Evolutionary conservation across 2,113 vertebrate genomes (phyloP), one percentile per base, ranked within the genome.

Genomic region (Spea bombifrons): DNA sequence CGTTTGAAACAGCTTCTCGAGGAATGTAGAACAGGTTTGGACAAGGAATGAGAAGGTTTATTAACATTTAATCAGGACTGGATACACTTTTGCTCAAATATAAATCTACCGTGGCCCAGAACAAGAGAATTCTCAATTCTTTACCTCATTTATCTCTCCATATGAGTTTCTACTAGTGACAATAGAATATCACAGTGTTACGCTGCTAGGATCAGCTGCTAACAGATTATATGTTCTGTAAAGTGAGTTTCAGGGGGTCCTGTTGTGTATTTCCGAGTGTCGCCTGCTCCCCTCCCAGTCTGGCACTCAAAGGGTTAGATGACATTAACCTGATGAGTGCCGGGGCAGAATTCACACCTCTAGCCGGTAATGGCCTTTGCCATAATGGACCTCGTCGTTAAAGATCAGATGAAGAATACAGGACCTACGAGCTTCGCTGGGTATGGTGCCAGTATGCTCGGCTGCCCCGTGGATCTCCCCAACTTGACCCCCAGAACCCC

Each of bases 11-110:
- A 17, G 15, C 15, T 48, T 17, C 7, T n/a, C 9, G 61, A 66
- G 77, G 71, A 80, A 80, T 73, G 77, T 46, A 9, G 71, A 50
- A 73, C 77, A 67, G 50, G 77, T 80, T 49, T 12, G 43, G 50
- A 66, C 70, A 73, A 47, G 70, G 77, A 65, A 12, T 7, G 2
- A 50, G 13, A 45, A n/a, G 66, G 53, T 45, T n/a, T 49, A 59
- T 30, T 10, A 53, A 59, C 16, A 17, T 71, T 53, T 76, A 15
- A 59, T 69, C 43, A 5, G 47, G 43, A 57, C 16, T 10, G 48
- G 61, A 63, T 74, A 30, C 12, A 30, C 30, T 30, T 30, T 30
- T 30, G 30, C 30, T 30, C 30, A 30, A 30, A 30, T 30, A 30
- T 30, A 30, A 30, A 30, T 30, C 30, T 30, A 30, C 30, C 30